Base-by-base conservation (phyloP, 2,888 invertebrate species). In the Busseola fusca region DNA sequence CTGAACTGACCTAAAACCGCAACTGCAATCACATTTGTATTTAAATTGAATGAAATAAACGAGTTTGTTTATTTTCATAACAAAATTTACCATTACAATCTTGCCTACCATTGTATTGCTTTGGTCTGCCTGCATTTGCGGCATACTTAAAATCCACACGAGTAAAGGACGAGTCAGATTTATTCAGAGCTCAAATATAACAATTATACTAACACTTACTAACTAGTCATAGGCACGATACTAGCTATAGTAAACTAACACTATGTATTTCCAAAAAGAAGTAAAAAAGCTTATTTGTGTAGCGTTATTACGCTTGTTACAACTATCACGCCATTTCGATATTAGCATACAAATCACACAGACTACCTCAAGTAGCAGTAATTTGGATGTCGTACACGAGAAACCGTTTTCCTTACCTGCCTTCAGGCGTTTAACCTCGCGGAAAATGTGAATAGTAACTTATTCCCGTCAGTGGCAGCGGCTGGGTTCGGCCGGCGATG, bases 371-470 rank as follows among this genome's bases (percentile, higher is more conserved):
- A 68, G 64, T 67, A 72, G 66, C 69, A 58, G 78, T 72, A 69
- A 77, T 80, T 81, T 72, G 78, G 54, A 58, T 80, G 78, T 77
- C 69, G 67, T 72, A 81, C 69, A 80, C 78, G 78, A 77, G 78
- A 80, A 81, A 81, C 57, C 66, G 69, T 77, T 80, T 77, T 54
- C 57, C 78, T 50, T 64, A 74, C 69, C 76, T 74, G 72, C 70
- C 67, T 79, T 42, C n/a, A 76, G 72, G 73, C 65, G 66, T 67
- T 72, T 67, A 67, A 76, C 82, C 64, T 79, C 64, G 64, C 52
- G 68, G 73, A 78, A 80, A 84, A 82, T 82, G 71, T 78, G 76
- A 80, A 80, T 73, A 72, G 80, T 80, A 81, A 83, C 83, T 84
- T 80, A 77, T 83, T 75, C 78, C 76, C 70, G 74, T 75, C 84